Percentiles rank a stretch among this genome's conserved stretches.
These are phyloP conservation scores for Alethe castanea DNA, from an alignment of 2,113 vertebrate species.

Conservation along the genomic window DNA sequence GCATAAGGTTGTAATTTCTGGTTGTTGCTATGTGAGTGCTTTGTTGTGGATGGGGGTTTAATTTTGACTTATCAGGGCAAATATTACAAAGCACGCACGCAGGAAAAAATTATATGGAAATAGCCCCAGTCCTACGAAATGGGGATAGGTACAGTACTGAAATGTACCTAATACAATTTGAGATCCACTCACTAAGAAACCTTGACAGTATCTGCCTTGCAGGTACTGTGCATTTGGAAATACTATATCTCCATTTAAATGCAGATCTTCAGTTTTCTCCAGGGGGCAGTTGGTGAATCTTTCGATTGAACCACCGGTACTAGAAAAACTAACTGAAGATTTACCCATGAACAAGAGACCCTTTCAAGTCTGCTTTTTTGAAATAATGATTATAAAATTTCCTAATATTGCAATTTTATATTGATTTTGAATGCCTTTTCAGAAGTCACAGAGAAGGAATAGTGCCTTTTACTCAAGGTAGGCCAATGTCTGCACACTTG, in stretches of 20 bases:
- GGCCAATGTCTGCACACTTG: neutral
- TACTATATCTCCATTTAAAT: constrained; percentile 78
- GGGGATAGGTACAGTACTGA: constrained; percentile 35
- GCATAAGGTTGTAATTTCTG: constrained; percentile 46
- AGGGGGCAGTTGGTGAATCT: constrained; percentile 75
- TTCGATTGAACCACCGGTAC: constrained; percentile 68
- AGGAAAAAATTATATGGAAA: constrained; percentile 51
- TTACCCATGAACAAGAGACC: constrained; percentile 69
- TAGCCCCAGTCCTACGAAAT: constrained; percentile 3
- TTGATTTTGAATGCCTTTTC: constrained; percentile 61
- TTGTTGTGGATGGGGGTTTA: constrained; percentile 38
- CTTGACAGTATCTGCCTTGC: constrained; percentile 75
- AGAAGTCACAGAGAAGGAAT: constrained; percentile 6
- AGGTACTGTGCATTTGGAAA: constrained; percentile 73
- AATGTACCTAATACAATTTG: constrained; percentile 66
- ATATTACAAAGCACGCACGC: constrained; percentile 17
- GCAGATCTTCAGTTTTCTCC: constrained; percentile 78
- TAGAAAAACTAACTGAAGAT: constrained; percentile 75
- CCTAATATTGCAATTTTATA: constrained; percentile 63
- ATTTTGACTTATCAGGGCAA: constrained; percentile 68
- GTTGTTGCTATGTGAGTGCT: constrained; percentile 39
- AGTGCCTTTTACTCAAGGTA: constrained; percentile 7
- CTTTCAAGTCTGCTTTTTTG: constrained; percentile 67
- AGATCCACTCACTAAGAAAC: constrained; percentile 68
- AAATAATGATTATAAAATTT: constrained; percentile 68